Percentiles rank a stretch among this genome's conserved stretches.
Evolutionary conservation across 2,888 invertebrate species (phyloP).

Genomic region (Drosophila kanekoi): DNA sequence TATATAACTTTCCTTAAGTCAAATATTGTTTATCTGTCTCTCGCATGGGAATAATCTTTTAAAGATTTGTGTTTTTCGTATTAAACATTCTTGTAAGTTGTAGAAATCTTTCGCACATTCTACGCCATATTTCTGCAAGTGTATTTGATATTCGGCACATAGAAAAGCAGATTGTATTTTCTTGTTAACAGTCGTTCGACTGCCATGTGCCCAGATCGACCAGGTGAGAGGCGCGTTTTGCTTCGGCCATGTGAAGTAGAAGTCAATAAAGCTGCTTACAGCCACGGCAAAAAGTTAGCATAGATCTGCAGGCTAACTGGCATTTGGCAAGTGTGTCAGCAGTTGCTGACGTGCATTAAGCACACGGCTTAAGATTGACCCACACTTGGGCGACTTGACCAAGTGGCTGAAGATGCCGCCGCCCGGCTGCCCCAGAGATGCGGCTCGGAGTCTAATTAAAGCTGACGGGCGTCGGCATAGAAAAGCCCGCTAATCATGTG

Average conservation of each 20-base stretch:
- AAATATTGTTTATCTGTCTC: too few relatives aligned
- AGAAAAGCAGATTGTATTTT: neutral
- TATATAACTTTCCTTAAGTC: too few relatives aligned
- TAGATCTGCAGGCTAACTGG: constrained; percentile 10
- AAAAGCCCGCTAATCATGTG: constrained; percentile 44
- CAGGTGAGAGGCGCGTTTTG: constrained; percentile 39
- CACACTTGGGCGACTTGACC: constrained; percentile 41
- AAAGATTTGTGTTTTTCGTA: too few relatives aligned
- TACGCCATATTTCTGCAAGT: constrained; percentile 15
- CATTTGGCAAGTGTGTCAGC: constrained; percentile 51
- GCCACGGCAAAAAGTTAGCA: constrained; percentile 58
- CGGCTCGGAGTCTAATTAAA: constrained; percentile 55
- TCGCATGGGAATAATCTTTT: too few relatives aligned
- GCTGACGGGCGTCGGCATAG: constrained; percentile 56
- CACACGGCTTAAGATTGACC: constrained; percentile 69
- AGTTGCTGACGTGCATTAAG: constrained; percentile 59
- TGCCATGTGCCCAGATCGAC: constrained; percentile 53
- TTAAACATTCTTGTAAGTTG: too few relatives aligned
- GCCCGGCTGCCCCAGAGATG: neutral
- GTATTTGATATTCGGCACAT: neutral
- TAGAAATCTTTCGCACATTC: too few relatives aligned
- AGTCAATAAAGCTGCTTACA: constrained; percentile 50
- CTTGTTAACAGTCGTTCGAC: constrained; percentile 58
- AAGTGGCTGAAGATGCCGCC: constrained; percentile 22
- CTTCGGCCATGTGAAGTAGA: constrained; percentile 30